Evolutionary conservation across 2,888 invertebrate species (phyloP).

Genomic region (Pardosa pseudoannulata): DNA sequence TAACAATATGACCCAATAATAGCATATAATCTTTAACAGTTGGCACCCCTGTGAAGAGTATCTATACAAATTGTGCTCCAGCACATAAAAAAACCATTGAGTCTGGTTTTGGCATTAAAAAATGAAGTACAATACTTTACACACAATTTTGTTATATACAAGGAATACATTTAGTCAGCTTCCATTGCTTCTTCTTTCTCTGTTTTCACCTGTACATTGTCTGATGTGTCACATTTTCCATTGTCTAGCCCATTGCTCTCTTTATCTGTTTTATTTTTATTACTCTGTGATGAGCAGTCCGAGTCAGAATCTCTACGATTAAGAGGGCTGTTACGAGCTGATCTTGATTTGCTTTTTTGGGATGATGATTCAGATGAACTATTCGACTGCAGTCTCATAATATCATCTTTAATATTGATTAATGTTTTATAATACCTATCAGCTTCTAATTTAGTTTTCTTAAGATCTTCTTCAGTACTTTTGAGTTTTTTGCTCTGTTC

Average conservation of each 20-base stretch:
- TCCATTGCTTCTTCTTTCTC: neutral
- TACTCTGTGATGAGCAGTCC: neutral
- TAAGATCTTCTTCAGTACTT: constrained; percentile 81
- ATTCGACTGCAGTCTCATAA: too few relatives aligned
- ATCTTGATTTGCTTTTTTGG: constrained; percentile 28
- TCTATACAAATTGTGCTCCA: neutral
- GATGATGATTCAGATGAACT: constrained; percentile 40
- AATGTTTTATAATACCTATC: constrained; percentile 80
- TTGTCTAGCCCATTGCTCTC: neutral
- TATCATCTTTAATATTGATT: constrained; percentile 23
- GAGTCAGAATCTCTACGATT: constrained; percentile 26
- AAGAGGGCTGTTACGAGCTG: constrained; percentile 12
- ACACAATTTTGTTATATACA: neutral
- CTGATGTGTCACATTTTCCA: neutral
- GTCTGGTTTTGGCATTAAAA: neutral
- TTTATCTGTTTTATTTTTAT: constrained; percentile 1
- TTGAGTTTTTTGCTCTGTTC: constrained; percentile 82
- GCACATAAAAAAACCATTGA: neutral
- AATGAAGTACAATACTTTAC: neutral
- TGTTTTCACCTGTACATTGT: neutral
- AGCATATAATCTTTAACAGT: neutral
- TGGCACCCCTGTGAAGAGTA: neutral
- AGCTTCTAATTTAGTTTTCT: constrained; percentile 82
- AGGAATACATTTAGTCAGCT: neutral
- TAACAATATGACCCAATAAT: neutral